These are phyloP conservation scores for Mormyrus hasselquistii DNA, from an alignment of 2,797 vertebrate genomes.

Conservation along the genomic window DNA sequence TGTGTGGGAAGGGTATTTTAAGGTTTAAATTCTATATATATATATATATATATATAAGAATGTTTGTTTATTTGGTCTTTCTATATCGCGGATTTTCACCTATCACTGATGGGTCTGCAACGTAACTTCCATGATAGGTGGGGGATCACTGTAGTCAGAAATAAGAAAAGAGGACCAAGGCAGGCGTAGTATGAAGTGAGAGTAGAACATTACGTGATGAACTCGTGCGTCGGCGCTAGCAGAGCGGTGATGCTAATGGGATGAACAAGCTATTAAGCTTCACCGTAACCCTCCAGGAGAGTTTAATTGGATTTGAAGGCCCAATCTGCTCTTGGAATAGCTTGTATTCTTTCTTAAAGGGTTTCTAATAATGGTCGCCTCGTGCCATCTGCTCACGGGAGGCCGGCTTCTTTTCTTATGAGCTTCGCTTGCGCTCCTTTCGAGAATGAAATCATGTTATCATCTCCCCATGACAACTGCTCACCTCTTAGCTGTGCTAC, in stretches of 20 bases:
- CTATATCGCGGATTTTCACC: no score
- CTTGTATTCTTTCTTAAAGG: neutral
- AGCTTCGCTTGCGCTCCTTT: neutral
- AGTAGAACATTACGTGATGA: neutral
- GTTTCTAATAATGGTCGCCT: neutral
- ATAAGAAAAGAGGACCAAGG: neutral
- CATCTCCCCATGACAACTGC: neutral
- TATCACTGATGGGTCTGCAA: no score
- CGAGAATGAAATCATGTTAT: neutral
- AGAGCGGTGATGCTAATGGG: neutral
- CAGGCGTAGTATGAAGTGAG: neutral
- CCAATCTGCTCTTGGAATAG: neutral
- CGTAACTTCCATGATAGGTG: no score
- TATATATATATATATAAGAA: no score
- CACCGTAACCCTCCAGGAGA: neutral
- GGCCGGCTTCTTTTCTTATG: neutral
- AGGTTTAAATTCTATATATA: no score
- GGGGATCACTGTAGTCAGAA: neutral
- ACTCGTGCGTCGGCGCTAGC: neutral
- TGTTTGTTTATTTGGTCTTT: no score
- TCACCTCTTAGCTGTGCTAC: neutral
- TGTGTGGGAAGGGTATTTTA: no score
- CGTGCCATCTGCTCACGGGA: neutral
- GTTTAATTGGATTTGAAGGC: neutral
- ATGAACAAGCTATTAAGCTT: neutral